phyloP scores from a whole-genome alignment of 2,113 vertebrate species.

The Syngnathus typhle region DNA sequence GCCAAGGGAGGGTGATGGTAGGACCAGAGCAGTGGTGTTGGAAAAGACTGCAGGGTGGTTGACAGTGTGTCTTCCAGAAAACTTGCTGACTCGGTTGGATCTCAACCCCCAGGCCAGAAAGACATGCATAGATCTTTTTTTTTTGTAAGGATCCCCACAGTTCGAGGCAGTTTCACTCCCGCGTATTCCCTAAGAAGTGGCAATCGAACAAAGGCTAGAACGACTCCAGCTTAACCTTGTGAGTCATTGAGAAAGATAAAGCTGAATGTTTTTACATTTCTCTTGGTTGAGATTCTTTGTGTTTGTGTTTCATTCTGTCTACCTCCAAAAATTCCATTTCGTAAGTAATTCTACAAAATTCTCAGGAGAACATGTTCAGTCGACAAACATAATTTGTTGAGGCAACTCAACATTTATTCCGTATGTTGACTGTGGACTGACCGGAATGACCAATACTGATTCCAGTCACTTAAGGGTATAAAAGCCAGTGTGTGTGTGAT shows the following conservation, averaged over 20 bases:
- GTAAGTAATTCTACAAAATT: background rate
- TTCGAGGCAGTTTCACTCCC: background rate
- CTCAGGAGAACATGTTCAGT: background rate
- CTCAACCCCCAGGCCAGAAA: background rate
- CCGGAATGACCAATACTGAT: slow-evolving; percentile 7
- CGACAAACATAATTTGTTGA: background rate
- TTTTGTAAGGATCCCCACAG: background rate
- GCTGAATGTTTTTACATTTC: too few species aligned
- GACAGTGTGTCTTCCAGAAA: background rate
- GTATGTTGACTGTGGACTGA: background rate
- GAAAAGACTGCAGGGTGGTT: background rate
- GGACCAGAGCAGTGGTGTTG: background rate
- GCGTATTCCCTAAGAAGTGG: background rate
- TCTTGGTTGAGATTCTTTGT: background rate
- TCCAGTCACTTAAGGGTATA: slow-evolving; percentile 10
- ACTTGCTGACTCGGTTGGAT: background rate
- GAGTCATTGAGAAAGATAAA: background rate
- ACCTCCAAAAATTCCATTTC: background rate
- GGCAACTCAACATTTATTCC: background rate
- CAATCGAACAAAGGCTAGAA: background rate
- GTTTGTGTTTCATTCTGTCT: too few species aligned
- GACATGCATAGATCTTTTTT: background rate
- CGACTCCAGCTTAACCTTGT: background rate
- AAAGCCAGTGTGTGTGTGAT: slow-evolving; percentile 1
- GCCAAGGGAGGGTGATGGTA: background rate